Conservation (phyloP, 53 echinoderm and acorn worm genomes). For the Crossaster papposus region DNA sequence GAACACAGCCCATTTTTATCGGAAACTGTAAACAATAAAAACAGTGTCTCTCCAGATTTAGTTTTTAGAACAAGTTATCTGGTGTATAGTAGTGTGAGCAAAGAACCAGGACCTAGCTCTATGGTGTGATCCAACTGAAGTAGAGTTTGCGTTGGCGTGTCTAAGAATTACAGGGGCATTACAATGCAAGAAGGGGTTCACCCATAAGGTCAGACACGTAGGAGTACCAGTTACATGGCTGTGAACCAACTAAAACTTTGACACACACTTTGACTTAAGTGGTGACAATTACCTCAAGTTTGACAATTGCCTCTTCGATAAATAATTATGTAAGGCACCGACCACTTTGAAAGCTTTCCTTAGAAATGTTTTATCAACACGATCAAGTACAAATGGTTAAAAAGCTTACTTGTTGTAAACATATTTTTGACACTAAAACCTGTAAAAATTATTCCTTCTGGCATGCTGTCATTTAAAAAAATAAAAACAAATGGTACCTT, state of each 20-base stretch:
- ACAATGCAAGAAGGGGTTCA: neutral
- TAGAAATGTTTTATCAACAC: neutral
- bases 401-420: too few relatives aligned
- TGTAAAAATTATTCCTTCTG: too few relatives aligned
- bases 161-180: neutral
- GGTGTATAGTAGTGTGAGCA: too few relatives aligned
- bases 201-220: slow-evolving; percentile 10
- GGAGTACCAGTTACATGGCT: neutral
- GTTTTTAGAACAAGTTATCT: neutral
- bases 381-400: too few relatives aligned
- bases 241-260: neutral
- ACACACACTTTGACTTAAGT: neutral
- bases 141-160: slow-evolving; percentile 27
- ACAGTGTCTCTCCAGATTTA: neutral
- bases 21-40: neutral
- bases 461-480: too few relatives aligned
- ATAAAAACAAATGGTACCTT: neutral
- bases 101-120: too few relatives aligned
- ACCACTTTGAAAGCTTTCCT: neutral
- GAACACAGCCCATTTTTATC: neutral
- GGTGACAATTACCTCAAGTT: neutral
- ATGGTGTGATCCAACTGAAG: neutral
- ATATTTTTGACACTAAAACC: too few relatives aligned
- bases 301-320: neutral
- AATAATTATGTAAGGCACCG: neutral